phyloP scores from a whole-genome alignment of 2,797 vertebrate genomes.

The Ceryle rudis region DNA sequence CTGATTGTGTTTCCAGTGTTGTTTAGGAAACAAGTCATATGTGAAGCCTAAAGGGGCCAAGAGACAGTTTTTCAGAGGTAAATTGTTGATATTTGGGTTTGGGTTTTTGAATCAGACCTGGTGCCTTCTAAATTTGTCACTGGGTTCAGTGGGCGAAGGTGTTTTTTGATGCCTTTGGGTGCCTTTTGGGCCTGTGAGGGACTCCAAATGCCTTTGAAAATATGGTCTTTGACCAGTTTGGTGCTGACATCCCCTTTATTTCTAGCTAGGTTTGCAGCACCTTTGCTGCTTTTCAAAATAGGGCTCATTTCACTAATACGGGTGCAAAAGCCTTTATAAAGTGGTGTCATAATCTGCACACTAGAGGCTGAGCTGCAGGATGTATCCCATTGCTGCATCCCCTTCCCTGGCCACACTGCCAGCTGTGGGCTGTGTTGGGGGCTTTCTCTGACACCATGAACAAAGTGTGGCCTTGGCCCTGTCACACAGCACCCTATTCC shows the following conservation, averaged over 20 bases:
- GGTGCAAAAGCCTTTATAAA: background rate
- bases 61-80: background rate
- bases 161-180: background rate
- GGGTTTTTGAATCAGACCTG: background rate
- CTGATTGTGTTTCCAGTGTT: rapidly evolving
- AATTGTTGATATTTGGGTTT: background rate
- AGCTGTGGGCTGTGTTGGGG: rapidly evolving
- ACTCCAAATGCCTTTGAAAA: background rate
- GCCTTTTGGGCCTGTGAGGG: background rate
- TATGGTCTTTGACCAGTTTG: background rate
- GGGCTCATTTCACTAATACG: background rate
- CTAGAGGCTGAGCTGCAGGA: background rate
- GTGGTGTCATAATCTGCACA: rapidly evolving
- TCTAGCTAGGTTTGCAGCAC: background rate
- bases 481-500: background rate
- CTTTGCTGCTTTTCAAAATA: background rate
- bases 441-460: background rate
- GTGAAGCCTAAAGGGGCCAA: background rate
- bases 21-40: background rate
- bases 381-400: background rate
- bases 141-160: background rate
- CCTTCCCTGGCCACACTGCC: rapidly evolving
- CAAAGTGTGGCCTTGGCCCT: background rate
- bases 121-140: background rate
- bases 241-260: background rate